Conservation (phyloP, 2,888 invertebrate species). For the Prosapia bicincta region DNA sequence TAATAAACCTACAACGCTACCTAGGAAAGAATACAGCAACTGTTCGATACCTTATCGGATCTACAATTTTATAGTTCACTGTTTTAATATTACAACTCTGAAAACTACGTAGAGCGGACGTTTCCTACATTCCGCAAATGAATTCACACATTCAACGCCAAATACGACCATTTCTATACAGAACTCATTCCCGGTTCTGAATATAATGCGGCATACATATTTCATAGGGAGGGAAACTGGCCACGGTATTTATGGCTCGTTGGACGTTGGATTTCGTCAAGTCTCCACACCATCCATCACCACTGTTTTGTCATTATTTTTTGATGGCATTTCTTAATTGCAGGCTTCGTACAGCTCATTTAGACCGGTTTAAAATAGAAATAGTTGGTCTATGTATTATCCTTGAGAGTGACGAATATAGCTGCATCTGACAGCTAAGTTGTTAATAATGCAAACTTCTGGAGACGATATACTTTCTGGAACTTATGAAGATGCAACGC, state of each 20-base stretch:
- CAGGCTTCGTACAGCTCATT: background rate
- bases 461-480: background rate
- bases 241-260: background rate
- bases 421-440: background rate
- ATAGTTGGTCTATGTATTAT: background rate
- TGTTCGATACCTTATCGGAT: background rate
- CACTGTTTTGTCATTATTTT: background rate
- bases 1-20: background rate
- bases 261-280: background rate
- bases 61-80: background rate
- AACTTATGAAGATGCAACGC: too few relatives aligned
- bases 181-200: background rate
- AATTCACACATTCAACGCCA: background rate
- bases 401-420: background rate
- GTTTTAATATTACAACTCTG: too few relatives aligned
- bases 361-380: background rate
- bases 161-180: background rate
- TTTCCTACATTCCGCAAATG: background rate
- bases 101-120: background rate
- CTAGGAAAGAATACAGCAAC: background rate
- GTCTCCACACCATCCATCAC: background rate
- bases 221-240: background rate
- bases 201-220: background rate
- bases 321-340: background rate
- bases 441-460: background rate